Conservation (phyloP, 2,113 vertebrate species). For the Puntigrus tetrazona region DNA sequence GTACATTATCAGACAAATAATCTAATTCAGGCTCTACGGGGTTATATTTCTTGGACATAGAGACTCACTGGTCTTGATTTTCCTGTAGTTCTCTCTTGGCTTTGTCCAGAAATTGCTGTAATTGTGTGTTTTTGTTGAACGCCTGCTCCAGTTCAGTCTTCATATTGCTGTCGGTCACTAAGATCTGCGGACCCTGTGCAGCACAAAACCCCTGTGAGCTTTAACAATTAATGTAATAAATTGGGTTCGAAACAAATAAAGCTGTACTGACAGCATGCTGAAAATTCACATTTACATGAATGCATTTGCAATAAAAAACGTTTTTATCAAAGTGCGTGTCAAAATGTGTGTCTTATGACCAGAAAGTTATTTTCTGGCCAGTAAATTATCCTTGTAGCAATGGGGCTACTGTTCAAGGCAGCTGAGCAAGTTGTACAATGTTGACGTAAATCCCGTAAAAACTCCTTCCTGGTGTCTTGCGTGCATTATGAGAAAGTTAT, state of each 20-base stretch:
- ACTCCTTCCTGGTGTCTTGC: not conserved
- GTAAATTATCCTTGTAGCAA: not conserved
- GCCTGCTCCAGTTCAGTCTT: conserved; percentile 72
- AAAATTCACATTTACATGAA: conserved; percentile 21
- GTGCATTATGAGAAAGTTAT: not conserved
- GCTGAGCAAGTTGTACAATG: not conserved
- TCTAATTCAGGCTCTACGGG: not conserved
- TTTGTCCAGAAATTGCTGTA: conserved; percentile 76
- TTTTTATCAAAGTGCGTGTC: too few relatives aligned
- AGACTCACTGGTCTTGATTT: conserved; percentile 80
- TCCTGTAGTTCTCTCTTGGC: conserved; percentile 77
- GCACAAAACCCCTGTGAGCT: not conserved
- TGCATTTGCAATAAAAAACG: not conserved
- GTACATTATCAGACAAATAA: not conserved
- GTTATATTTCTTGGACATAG: not conserved
- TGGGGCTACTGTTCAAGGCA: not conserved
- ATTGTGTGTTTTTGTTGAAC: conserved; percentile 61
- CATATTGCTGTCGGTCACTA: conserved; percentile 46
- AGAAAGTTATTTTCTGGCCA: not conserved
- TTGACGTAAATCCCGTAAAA: not conserved
- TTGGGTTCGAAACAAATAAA: not conserved
- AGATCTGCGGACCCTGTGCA: conserved; percentile 60
- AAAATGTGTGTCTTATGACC: not conserved
- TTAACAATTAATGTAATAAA: not conserved
- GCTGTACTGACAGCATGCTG: not conserved